phyloP scores from a whole-genome alignment of 2,113 vertebrate genomes.

The Elephantulus edwardii region DNA sequence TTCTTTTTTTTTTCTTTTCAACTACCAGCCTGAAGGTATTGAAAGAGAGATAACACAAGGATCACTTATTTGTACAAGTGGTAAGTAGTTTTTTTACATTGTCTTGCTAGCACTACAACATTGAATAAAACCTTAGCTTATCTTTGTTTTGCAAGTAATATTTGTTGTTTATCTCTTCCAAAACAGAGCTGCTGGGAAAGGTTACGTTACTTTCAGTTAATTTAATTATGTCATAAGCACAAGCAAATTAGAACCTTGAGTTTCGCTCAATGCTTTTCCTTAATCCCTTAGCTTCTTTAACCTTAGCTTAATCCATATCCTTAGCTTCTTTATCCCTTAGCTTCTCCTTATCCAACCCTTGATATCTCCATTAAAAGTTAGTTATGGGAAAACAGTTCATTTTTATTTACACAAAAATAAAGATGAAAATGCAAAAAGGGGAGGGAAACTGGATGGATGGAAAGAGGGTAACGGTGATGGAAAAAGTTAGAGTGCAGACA shows the following conservation, averaged over 20 bases:
- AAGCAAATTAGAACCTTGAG: background rate
- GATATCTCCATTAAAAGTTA: background rate
- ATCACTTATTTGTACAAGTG: conserved; percentile 75
- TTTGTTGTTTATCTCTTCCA: background rate
- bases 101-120: accelerated
- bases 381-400: background rate
- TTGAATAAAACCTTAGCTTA: background rate
- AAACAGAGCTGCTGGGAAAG: background rate
- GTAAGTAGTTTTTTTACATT: conserved; percentile 44
- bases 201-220: background rate
- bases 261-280: background rate
- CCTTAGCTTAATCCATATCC: background rate
- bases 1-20: background rate
- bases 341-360: background rate
- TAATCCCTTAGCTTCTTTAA: background rate
- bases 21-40: conserved; percentile 79
- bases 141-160: background rate
- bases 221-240: background rate
- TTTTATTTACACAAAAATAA: background rate
- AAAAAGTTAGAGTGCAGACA: too few relatives aligned
- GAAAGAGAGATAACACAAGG: conserved; percentile 76
- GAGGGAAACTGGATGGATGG: background rate
- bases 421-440: background rate
- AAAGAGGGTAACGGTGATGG: background rate
- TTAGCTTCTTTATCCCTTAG: background rate